Evolutionary conservation across 2,797 vertebrate genomes (phyloP).

Genomic region (Tarsius wallacei): DNA sequence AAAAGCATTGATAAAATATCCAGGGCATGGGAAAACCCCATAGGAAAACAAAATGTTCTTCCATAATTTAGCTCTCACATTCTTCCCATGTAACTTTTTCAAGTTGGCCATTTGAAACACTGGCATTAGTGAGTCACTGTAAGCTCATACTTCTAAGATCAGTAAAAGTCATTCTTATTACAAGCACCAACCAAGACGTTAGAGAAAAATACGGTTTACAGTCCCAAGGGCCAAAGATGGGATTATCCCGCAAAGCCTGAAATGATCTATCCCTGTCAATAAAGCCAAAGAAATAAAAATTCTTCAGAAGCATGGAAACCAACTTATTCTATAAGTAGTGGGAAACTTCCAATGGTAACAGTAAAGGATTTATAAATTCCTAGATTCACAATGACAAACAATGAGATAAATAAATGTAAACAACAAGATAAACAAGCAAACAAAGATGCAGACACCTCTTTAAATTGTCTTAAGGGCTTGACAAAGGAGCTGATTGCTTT

Average conservation of each 20-base stretch:
- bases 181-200: background rate
- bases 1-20: background rate
- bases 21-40: constrained; percentile 2
- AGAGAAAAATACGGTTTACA: constrained; percentile 33
- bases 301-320: background rate
- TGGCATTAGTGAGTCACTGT: constrained; percentile 60
- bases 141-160: constrained; percentile 41
- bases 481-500: background rate
- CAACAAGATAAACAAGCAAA: background rate
- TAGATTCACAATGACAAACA: background rate
- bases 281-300: background rate
- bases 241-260: constrained; percentile 17
- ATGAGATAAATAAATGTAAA: background rate
- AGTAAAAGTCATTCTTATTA: constrained; percentile 54
- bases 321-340: background rate
- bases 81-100: background rate
- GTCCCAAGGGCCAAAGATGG: background rate
- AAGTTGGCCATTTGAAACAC: constrained; percentile 16
- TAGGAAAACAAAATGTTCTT: constrained; percentile 57
- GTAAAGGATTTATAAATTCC: background rate
- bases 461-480: background rate
- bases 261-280: background rate
- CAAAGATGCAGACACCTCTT: background rate
- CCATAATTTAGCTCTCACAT: background rate
- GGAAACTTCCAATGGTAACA: background rate